phyloP scores from a whole-genome alignment of 2,113 vertebrate genomes.

The Nicator chloris region DNA sequence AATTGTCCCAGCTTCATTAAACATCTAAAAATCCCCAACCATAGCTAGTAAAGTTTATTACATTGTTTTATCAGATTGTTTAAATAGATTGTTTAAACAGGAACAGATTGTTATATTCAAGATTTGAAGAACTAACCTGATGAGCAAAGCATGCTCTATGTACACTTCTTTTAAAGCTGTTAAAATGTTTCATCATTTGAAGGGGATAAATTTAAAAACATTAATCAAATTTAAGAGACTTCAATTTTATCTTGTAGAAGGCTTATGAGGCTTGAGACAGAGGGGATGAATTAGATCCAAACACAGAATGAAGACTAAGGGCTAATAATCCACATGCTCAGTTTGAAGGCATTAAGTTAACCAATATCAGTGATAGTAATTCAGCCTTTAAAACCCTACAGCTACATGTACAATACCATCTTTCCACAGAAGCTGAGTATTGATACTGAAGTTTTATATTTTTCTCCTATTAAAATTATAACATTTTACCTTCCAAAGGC shows the following conservation, averaged over 20 bases:
- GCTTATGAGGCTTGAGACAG: not conserved
- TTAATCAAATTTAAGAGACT: not conserved
- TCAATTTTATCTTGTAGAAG: not conserved
- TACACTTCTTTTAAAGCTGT: not conserved
- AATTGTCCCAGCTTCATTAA: not conserved
- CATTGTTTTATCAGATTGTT: not conserved
- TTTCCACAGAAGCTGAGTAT: not conserved
- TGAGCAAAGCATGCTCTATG: not conserved
- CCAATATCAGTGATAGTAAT: not conserved
- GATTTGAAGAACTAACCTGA: not conserved
- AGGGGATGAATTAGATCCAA: not conserved
- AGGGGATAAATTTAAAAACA: not conserved
- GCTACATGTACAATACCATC: not conserved
- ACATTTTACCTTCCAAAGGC: constrained; percentile 85
- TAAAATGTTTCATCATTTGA: not conserved
- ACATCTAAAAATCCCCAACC: not conserved
- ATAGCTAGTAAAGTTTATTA: not conserved
- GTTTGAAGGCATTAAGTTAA: not conserved
- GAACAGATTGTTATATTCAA: not conserved
- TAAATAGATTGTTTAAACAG: not conserved
- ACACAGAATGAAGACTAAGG: not conserved
- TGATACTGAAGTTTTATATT: not conserved
- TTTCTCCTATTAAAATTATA: not conserved
- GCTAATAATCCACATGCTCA: not conserved
- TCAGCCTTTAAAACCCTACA: not conserved